These are phyloP conservation scores for Acanthosepion lycidas DNA, from an alignment of 2,888 invertebrate species.

Conservation along the genomic window DNA sequence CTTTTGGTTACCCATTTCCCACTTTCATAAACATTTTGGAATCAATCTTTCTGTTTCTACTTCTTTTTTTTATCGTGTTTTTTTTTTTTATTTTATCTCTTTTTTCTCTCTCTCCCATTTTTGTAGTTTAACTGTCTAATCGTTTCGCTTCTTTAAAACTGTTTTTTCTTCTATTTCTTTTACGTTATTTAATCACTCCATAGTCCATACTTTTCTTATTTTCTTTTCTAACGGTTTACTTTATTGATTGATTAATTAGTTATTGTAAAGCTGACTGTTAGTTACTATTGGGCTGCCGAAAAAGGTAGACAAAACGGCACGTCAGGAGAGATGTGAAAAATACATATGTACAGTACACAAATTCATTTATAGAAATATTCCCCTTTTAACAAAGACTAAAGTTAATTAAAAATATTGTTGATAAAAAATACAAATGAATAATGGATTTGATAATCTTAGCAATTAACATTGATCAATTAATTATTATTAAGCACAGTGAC, in stretches of 20 bases:
- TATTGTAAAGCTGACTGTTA: no score
- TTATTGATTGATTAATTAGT: background rate
- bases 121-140: background rate
- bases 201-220: background rate
- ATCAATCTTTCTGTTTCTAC: no score
- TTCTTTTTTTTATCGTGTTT: background rate
- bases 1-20: background rate
- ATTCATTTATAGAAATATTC: no score
- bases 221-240: background rate
- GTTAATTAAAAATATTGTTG: no score
- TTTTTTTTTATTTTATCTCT: background rate
- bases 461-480: background rate
- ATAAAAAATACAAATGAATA: no score
- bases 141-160: background rate
- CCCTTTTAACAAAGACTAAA: no score
- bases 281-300: no score
- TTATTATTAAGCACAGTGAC: background rate
- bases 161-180: constrained; percentile 48
- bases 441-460: background rate
- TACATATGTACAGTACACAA: no score
- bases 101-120: constrained; percentile 23
- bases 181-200: constrained; percentile 45
- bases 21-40: background rate
- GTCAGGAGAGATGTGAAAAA: no score
- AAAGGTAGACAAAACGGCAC: no score